These are phyloP conservation scores for Pholis gunnellus DNA, from an alignment of 2,113 vertebrate genomes.

Conservation along the genomic window DNA sequence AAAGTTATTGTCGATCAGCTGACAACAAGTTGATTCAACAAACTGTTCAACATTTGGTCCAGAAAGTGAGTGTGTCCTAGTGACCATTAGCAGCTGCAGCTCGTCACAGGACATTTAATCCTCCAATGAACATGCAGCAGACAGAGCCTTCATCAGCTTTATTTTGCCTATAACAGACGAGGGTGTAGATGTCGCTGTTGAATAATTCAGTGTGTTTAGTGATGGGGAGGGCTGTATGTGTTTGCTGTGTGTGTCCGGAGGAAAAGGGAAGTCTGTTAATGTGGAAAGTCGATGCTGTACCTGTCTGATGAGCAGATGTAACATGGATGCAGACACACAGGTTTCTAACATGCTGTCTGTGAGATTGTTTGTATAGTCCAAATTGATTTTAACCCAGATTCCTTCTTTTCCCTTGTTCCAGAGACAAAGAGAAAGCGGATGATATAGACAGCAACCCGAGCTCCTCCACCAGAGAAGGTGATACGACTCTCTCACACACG, in stretches of 20 bases:
- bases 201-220: slow-evolving; percentile 64
- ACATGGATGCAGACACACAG: background rate
- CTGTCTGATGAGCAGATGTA: background rate
- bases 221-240: background rate
- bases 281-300: slow-evolving; percentile 31
- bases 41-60: too few species aligned
- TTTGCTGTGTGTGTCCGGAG: slow-evolving; percentile 21
- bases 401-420: slow-evolving; percentile 60
- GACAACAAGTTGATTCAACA: too few species aligned
- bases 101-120: slow-evolving; percentile 67
- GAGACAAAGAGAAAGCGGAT: slow-evolving; percentile 77
- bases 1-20: too few species aligned
- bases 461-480: slow-evolving; percentile 83
- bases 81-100: slow-evolving; percentile 44
- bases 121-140: slow-evolving; percentile 46
- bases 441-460: slow-evolving; percentile 73
- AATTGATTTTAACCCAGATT: background rate
- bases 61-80: background rate
- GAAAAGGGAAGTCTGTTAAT: slow-evolving; percentile 36
- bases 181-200: slow-evolving; percentile 54
- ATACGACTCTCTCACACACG: slow-evolving; percentile 1
- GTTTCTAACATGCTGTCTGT: background rate
- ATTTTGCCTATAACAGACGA: slow-evolving; percentile 34
- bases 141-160: slow-evolving; percentile 47
- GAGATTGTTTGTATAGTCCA: background rate